Evolutionary conservation across 2,797 vertebrate genomes (phyloP).

Genomic region (Echiichthys vipera): DNA sequence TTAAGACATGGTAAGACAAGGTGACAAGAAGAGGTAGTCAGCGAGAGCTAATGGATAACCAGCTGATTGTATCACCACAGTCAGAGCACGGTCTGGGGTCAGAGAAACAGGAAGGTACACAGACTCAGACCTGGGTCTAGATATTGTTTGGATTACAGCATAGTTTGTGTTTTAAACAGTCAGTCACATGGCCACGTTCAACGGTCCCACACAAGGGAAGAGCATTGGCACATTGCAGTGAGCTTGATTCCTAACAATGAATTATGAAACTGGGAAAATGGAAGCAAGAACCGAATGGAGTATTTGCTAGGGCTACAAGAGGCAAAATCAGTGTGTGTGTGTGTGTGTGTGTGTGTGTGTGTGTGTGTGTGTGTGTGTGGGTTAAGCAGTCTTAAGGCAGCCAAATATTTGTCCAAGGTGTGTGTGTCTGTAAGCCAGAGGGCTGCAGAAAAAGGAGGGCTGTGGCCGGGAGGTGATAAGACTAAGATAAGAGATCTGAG

Average conservation of each 20-base stretch:
- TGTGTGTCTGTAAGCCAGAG: constrained; percentile 69
- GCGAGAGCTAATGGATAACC: constrained; percentile 82
- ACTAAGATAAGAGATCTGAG: constrained; percentile 80
- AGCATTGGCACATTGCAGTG: not conserved
- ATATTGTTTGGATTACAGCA: constrained; percentile 65
- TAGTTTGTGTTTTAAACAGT: constrained; percentile 50
- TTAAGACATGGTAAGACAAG: constrained; percentile 70
- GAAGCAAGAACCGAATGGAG: not conserved
- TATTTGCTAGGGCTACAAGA: not conserved
- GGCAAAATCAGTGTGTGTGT: constrained; percentile 6
- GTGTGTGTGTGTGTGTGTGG: constrained; percentile 32
- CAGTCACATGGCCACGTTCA: constrained; percentile 36
- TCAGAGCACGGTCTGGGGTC: constrained; percentile 75
- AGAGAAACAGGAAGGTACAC: constrained; percentile 76
- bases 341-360: constrained; percentile 6
- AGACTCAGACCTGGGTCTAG: constrained; percentile 58
- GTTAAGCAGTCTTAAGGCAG: constrained; percentile 62
- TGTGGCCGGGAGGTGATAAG: constrained; percentile 76
- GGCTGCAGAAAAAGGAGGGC: constrained; percentile 72
- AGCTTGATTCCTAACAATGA: constrained; percentile 5
- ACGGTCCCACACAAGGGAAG: not conserved
- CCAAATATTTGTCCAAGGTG: constrained; percentile 82
- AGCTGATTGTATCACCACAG: constrained; percentile 81
- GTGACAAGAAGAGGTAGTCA: constrained; percentile 73
- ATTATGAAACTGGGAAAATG: not conserved